Base-by-base conservation (phyloP, 2,797 vertebrate species). In the Hippocampus kuda region DNA sequence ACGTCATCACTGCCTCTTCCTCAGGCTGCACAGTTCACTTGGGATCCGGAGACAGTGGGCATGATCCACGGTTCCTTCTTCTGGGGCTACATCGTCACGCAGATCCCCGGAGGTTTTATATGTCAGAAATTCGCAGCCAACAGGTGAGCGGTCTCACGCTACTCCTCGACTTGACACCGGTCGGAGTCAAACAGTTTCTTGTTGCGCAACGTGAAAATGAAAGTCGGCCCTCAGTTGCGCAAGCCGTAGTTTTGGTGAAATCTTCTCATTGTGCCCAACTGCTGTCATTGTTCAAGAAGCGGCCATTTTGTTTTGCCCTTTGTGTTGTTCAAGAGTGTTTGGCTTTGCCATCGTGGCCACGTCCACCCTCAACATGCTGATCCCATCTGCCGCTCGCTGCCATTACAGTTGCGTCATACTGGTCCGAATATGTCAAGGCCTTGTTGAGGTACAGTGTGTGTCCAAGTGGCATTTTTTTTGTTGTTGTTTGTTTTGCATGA, bases 11-110 rank as follows among this genome's bases (percentile, higher is more conserved):
- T 57, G 9, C 16, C 48, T 5, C 61, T 10, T 72, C 20, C 69
- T 75, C 84, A 96, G 94, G 92, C 86, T 70, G 92, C 95, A 62
- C 93, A 95, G 86, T 98, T 97, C 86, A 90, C 82, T 76, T 98
- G 94, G 94, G 95, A 96, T 75, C 94, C 95, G 0, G 95, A 97
- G 85, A 97, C 94, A 0, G 95, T 97, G 65, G 95, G 95, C 65
- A 94, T 97, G 92, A 97, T 97, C 73, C 95, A 97, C 0, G 95
- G 95, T 73, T 91, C 94, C 69, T 97, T 95, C 84, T 97, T 97
- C 87, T 96, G 95, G 95, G 95, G 95, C 62, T 97, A 97, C 83
- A 97, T 97, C 24, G 93, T 97, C 77, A 96, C 94, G 46, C 94
- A 96, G 84, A 96, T 97, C 82, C 94, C 95, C 0, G 94, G 95